phyloP scores from a whole-genome alignment of 2,113 vertebrate genomes.

The Nycticebus coucang region DNA sequence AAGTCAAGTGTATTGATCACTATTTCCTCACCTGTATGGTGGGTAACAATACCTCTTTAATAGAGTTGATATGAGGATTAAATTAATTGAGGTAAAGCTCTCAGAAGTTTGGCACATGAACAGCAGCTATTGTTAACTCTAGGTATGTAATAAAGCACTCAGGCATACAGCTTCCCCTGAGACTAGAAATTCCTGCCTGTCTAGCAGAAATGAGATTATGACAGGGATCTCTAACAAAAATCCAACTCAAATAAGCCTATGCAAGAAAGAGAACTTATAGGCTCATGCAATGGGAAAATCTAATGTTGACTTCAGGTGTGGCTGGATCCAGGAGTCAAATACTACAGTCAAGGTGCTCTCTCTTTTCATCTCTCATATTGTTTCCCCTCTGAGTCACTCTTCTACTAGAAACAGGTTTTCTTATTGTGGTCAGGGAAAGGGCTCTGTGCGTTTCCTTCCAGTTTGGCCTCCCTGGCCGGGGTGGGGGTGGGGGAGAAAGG shows the following conservation, averaged over 20 bases:
- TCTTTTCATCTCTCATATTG: background rate
- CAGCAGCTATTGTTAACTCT: background rate
- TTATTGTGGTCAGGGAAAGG: background rate
- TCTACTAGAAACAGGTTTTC: background rate
- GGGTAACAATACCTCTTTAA: background rate
- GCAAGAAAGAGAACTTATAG: background rate
- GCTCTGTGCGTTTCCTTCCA: background rate
- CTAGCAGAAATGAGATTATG: background rate
- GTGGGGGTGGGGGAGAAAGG: no score
- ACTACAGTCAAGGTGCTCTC: background rate
- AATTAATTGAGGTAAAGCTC: background rate
- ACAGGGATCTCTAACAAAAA: background rate
- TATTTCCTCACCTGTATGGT: background rate
- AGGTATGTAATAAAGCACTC: background rate
- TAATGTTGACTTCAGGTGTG: background rate
- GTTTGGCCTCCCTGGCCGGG: no score
- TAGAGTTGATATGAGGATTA: background rate
- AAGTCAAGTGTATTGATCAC: background rate
- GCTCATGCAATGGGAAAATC: background rate
- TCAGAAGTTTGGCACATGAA: background rate
- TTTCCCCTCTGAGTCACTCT: background rate
- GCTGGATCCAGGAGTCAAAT: background rate
- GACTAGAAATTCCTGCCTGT: background rate
- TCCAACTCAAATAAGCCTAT: background rate
- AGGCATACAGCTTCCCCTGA: background rate